phyloP scores from a whole-genome alignment of 2,888 invertebrate species.

The Lasiommata megera region DNA sequence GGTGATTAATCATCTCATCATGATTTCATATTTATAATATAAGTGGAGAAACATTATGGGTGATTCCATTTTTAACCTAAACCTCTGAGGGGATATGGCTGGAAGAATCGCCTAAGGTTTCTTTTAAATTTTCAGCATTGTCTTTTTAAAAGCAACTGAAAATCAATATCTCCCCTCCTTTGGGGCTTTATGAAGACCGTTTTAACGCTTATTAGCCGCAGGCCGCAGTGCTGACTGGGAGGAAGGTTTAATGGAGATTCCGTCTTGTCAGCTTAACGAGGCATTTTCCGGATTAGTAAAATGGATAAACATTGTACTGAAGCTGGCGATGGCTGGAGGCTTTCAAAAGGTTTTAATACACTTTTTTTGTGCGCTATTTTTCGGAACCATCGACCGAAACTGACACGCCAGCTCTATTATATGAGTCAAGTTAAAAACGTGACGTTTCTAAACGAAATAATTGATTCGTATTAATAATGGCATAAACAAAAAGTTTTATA shows the following conservation, averaged over 20 bases:
- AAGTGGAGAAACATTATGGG: no score
- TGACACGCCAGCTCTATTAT: no score
- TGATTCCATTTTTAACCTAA: no score
- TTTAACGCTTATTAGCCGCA: conserved; percentile 64
- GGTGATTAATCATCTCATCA: no score
- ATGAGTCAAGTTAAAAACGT: no score
- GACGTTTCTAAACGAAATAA: no score
- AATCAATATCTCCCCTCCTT: conserved; percentile 61
- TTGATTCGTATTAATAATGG: no score
- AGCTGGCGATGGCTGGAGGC: neutral
- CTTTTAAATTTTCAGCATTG: conserved; percentile 40
- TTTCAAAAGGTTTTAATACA: neutral
- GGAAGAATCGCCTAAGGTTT: neutral
- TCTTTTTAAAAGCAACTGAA: conserved; percentile 63
- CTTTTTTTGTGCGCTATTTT: no score
- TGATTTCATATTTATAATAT: no score
- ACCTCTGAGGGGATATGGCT: no score
- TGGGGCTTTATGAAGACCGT: conserved; percentile 65
- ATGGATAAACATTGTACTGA: conserved; percentile 25
- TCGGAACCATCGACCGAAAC: no score
- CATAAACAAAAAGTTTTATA: no score
- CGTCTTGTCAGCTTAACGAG: conserved; percentile 50
- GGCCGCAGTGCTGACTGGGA: conserved; percentile 51
- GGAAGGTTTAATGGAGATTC: conserved; percentile 55
- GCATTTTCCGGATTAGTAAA: conserved; percentile 49